Evolutionary conservation across 2,797 vertebrate genomes (phyloP).

Genomic region (Liasis olivaceus): DNA sequence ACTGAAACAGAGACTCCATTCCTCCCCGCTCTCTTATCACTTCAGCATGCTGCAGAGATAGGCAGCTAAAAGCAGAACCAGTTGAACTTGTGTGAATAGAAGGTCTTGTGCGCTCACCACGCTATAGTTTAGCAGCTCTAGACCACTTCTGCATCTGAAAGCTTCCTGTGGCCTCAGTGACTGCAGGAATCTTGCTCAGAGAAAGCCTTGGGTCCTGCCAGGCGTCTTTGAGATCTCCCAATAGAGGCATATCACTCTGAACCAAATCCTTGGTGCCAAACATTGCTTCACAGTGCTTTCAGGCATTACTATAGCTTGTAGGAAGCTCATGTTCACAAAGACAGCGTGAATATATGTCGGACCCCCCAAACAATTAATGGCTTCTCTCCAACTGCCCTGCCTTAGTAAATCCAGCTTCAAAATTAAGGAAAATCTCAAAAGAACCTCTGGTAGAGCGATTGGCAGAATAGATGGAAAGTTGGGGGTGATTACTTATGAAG

Average conservation of each 20-base stretch:
- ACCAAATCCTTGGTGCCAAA: neutral
- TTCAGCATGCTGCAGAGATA: neutral
- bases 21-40: neutral
- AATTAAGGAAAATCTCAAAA: neutral
- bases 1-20: conserved; percentile 3
- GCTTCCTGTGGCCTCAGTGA: neutral
- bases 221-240: neutral
- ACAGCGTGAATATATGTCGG: neutral
- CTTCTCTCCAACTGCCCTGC: neutral
- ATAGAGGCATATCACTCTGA: neutral
- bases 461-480: neutral
- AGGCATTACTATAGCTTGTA: neutral
- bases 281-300: neutral
- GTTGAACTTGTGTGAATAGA: neutral
- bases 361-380: neutral
- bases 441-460: neutral
- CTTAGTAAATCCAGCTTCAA: neutral
- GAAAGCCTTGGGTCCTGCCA: too few relatives aligned
- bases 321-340: neutral
- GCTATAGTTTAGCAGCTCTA: neutral
- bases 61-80: neutral
- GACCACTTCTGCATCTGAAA: neutral
- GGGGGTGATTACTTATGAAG: too few relatives aligned
- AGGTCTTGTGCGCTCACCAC: neutral
- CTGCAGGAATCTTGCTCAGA: neutral